These are phyloP conservation scores for Calliopsis andreniformis DNA, from an alignment of 1,140 invertebrate genomes.

Conservation along the genomic window DNA sequence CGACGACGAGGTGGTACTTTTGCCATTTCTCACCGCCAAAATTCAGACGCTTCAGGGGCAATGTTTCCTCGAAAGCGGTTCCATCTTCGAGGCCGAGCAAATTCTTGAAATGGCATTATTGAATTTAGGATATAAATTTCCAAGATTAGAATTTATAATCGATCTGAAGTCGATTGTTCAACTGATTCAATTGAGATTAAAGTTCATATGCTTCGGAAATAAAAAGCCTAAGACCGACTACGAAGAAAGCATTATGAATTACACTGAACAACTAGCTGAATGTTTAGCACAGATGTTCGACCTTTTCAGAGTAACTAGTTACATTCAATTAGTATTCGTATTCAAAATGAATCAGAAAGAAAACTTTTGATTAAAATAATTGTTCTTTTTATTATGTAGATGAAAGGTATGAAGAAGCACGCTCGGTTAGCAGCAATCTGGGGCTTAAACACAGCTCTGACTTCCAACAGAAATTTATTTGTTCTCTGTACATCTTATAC, in stretches of 20 bases:
- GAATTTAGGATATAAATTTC: constrained; percentile 76
- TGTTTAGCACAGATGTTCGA: constrained; percentile 79
- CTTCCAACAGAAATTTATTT: constrained; percentile 80
- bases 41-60: constrained; percentile 78
- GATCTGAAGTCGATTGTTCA: constrained; percentile 69
- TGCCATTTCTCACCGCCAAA: constrained; percentile 78
- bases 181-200: constrained; percentile 65
- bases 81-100: constrained; percentile 72
- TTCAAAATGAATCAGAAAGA: neutral
- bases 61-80: constrained; percentile 75
- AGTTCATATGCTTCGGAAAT: constrained; percentile 52
- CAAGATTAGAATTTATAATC: constrained; percentile 69
- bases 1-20: constrained; percentile 71
- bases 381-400: constrained; percentile 41
- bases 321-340: neutral
- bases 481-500: constrained; percentile 81
- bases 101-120: constrained; percentile 69
- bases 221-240: constrained; percentile 1
- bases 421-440: constrained; percentile 82
- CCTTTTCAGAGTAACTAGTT: constrained; percentile 75
- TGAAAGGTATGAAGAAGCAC: constrained; percentile 74
- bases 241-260: constrained; percentile 67
- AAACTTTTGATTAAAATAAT: neutral
- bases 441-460: constrained; percentile 80
- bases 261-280: constrained; percentile 79